Evolutionary conservation across 2,797 vertebrate species (phyloP), one percentile per base, ranked within the genome.

Genomic region (Chelonia mydas): DNA sequence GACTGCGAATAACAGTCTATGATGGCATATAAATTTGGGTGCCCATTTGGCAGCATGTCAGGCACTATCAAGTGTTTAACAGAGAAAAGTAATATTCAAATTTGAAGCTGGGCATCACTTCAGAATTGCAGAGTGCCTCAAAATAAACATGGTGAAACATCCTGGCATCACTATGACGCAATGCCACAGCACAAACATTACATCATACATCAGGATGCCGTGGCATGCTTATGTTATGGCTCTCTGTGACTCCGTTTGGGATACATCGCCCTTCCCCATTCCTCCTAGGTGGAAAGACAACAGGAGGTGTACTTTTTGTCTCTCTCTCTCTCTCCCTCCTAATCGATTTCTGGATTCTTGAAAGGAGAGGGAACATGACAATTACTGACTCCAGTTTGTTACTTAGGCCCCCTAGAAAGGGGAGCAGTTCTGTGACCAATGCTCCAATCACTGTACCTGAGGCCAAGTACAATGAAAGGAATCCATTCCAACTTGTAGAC

Each of bases 141-240:
- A 8, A 77, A 41, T 72, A 41, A 72, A 72, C 19, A 12, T 5
- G 2, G 68, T 41, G 37, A 72, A 72, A 72, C 68, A 41, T 72
- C n/a, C 21, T 41, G 68, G 21, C 37, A 21, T 25, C 68, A 37
- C 68, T 72, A 37, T 72, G 68, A 41, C 25, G n/a, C 68, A 72
- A 25, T 72, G 68, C 37, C 37, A 72, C 41, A 41, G 37, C 45
- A 31, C 25, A 49, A 31, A 31, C 74, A 31, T 49, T 8, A 45
- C 45, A 11, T 25, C 25, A 45, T 25, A 76, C 41, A 47, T 76
- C n/a, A 41, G 21, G 21, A 72, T 72, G 23, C 23, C 21, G 4
- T 37, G 37, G 3, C 11, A 17, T 0, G 0, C 21, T 33, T 49
- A 16, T 0, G 1, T 65, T 25, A 7, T 0, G 21, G 47, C n/a